Base-by-base conservation (phyloP, 2,888 invertebrate species). In the Lasioglossum malachurum region DNA sequence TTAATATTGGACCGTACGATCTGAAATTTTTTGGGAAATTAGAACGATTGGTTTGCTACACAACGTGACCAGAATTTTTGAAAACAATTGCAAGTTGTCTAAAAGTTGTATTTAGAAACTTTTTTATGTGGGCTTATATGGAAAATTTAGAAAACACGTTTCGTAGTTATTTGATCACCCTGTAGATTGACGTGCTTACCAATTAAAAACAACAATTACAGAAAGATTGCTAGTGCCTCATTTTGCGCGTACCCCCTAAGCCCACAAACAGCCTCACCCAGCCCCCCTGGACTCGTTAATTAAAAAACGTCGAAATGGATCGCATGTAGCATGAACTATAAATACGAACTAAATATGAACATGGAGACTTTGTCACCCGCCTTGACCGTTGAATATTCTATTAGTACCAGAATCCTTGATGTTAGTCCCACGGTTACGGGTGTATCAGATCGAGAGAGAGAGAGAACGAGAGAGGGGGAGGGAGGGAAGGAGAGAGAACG, bases 321-420 rank as follows among this genome's bases (percentile, higher is more conserved):
- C 35, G 35, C 31, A 67, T 67, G 35, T 7, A 31, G 35, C 35
- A 31, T 35, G 27, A 60, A 27, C 35, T 67, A 67, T 31, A 60
- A 60, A 60, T 60, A 60, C 27, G 19, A 64, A 60, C 19, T 67
- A 31, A 31, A 31, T 31, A 35, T 19, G 35, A 35, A 31, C 16
- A 67, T 35, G 67, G 19, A 31, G 19, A 19, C 19, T 67, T 19
- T 60, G 60, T 60, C 27, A 60, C 5, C 31, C 19, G 67, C 67
- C 67, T 35, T 67, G 35, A 67, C 67, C 67, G 67, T 73, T 31
- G 49, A 73, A 46, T 73, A 19, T 49, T 46, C 46, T 23, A 46
- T 46, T 46, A 53, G 49, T n/a, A 74, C 2, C 74, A 49, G 74
- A 53, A 74, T 74, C 74, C 74, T 74, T 53, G 74, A 53, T 74